These are phyloP conservation scores for Philopotamus ludificatus DNA, from an alignment of 1,140 invertebrate genomes.

Conservation along the genomic window DNA sequence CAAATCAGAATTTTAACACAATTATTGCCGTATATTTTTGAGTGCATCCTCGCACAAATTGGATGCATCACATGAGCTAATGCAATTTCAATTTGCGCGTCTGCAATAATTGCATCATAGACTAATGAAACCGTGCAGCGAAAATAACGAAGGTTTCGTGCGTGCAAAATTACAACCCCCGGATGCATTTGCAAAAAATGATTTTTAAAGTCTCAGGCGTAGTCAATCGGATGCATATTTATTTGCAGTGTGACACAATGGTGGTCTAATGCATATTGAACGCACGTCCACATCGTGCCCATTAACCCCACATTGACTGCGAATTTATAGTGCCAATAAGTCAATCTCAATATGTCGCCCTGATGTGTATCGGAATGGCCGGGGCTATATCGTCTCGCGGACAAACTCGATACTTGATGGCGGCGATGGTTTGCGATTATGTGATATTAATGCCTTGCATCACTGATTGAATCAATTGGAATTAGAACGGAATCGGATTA, in stretches of 20 bases:
- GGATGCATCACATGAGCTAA: conserved; percentile 26
- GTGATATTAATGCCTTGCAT: neutral
- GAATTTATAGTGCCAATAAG: too few relatives aligned
- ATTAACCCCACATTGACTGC: too few relatives aligned
- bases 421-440: neutral
- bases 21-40: neutral
- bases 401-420: neutral
- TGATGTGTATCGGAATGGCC: too few relatives aligned
- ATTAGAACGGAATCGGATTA: conserved; percentile 13
- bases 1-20: neutral
- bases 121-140: conserved; percentile 30
- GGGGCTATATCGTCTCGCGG: too few relatives aligned
- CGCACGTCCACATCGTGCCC: too few relatives aligned
- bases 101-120: conserved; percentile 36
- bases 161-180: conserved; percentile 10
- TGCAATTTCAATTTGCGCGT: conserved; percentile 38
- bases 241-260: too few relatives aligned
- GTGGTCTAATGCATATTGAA: too few relatives aligned
- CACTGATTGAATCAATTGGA: conserved; percentile 18
- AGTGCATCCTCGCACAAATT: neutral
- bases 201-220: too few relatives aligned
- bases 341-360: too few relatives aligned
- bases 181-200: too few relatives aligned
- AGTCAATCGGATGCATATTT: too few relatives aligned
- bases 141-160: conserved; percentile 13